These are phyloP conservation scores for Potorous gilbertii DNA, from an alignment of 2,797 vertebrate genomes.

Conservation along the genomic window DNA sequence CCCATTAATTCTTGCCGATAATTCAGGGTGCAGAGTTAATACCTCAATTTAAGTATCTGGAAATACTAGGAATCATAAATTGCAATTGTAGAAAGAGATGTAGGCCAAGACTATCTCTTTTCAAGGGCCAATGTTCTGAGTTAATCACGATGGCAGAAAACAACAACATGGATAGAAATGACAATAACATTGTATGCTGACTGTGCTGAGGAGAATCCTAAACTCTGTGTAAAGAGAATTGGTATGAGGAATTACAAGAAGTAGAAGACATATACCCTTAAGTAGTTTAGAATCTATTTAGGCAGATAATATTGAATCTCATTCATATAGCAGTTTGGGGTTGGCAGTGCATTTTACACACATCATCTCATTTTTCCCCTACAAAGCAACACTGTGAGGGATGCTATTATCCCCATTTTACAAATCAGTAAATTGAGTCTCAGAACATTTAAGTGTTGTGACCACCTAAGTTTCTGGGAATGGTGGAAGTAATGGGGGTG, in stretches of 20 bases:
- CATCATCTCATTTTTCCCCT: background rate
- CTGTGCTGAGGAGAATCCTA: background rate
- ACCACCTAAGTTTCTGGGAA: background rate
- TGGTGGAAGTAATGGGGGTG: background rate
- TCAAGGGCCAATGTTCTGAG: background rate
- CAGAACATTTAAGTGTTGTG: background rate
- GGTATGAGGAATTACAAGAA: background rate
- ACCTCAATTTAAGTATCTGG: constrained; percentile 55
- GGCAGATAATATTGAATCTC: background rate
- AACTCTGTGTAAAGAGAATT: background rate
- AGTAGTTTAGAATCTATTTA: background rate
- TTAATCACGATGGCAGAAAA: background rate
- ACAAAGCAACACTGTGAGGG: background rate
- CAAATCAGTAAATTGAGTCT: background rate
- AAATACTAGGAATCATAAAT: constrained; percentile 49
- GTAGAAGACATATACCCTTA: background rate
- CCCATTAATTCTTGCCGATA: constrained; percentile 68
- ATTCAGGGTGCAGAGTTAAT: constrained; percentile 55
- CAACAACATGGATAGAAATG: constrained; percentile 26
- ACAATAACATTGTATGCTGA: background rate
- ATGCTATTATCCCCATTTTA: background rate
- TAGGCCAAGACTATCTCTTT: background rate
- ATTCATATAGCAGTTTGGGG: background rate
- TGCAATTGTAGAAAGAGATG: background rate
- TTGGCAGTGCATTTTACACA: background rate